A percentile compares a stretch with the other conserved stretches of the same genome.
phyloP scores from a whole-genome alignment of 2,113 vertebrate species.

The Scomber scombrus region DNA sequence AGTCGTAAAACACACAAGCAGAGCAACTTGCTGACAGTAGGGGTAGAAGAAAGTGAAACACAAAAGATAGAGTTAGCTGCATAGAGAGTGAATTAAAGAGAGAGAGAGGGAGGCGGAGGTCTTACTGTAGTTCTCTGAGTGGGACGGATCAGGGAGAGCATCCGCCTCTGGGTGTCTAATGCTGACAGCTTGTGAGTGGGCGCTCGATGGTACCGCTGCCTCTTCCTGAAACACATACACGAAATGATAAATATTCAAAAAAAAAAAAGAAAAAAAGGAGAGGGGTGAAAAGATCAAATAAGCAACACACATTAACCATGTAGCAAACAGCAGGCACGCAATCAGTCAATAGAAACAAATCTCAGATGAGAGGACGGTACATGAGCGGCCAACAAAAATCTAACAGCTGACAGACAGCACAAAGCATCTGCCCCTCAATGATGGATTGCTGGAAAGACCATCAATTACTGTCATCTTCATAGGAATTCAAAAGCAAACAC shows the following conservation, averaged over 20 bases:
- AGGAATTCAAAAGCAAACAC: constrained; percentile 39
- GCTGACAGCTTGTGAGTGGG: constrained; percentile 80
- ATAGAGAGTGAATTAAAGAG: not conserved
- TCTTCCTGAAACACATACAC: constrained; percentile 60
- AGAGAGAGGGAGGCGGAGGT: constrained; percentile 19
- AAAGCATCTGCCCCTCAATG: constrained; percentile 37
- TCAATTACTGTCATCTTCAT: constrained; percentile 39
- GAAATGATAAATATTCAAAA: constrained; percentile 41
- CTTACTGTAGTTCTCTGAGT: constrained; percentile 78
- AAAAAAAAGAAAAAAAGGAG: constrained; percentile 30
- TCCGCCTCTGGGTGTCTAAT: constrained; percentile 63
- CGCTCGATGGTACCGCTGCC: constrained; percentile 61
- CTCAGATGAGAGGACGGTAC: constrained; percentile 28
- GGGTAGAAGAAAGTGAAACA: constrained; percentile 14
- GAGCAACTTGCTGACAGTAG: not conserved
- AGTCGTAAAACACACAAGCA: constrained; percentile 13
- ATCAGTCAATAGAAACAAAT: constrained; percentile 34
- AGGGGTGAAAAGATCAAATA: constrained; percentile 49
- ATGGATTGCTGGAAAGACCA: constrained; percentile 32
- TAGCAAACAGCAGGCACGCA: constrained; percentile 32
- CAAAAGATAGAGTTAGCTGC: not conserved
- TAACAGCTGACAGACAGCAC: constrained; percentile 39
- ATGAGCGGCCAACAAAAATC: constrained; percentile 13
- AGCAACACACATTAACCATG: constrained; percentile 32
- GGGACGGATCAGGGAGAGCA: constrained; percentile 73